A percentile compares a stretch with the other conserved stretches of the same genome.
These are phyloP conservation scores for Lanius ludovicianus DNA, from an alignment of 2,113 vertebrate genomes.

Conservation along the genomic window DNA sequence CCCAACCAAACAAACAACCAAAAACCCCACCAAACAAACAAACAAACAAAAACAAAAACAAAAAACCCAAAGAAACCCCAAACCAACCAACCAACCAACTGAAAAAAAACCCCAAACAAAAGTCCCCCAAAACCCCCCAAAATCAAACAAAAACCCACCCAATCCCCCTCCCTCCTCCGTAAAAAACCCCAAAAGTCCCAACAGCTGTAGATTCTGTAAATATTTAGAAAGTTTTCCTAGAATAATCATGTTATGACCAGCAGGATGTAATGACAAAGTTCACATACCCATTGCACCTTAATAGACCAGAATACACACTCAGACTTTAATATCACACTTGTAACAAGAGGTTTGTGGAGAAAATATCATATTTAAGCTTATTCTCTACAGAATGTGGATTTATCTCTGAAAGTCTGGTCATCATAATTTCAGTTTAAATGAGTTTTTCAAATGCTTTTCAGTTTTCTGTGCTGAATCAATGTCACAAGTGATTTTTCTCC, in stretches of 20 bases:
- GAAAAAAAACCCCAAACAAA: too few relatives aligned
- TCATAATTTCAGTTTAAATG: not conserved
- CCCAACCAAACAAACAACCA: not conserved
- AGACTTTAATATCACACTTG: not conserved
- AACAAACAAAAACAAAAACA: too few relatives aligned
- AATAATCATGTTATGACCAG: not conserved
- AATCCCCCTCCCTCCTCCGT: too few relatives aligned
- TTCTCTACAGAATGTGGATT: not conserved
- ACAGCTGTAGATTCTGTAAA: not conserved
- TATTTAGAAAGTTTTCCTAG: not conserved
- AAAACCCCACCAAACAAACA: too few relatives aligned
- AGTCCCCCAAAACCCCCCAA: too few relatives aligned
- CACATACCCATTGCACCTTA: not conserved
- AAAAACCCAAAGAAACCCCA: too few relatives aligned
- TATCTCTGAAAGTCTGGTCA: not conserved
- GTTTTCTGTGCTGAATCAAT: not conserved
- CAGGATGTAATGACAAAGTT: not conserved
- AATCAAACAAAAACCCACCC: not conserved
- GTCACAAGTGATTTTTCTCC: not conserved
- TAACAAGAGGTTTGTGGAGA: not conserved
- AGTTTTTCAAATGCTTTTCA: not conserved
- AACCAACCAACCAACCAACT: too few relatives aligned
- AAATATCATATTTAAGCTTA: not conserved
- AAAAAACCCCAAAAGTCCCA: not conserved
- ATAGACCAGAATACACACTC: not conserved